Base-by-base conservation (phyloP, 1,140 invertebrate species). In the Tetranychus urticae region DNA sequence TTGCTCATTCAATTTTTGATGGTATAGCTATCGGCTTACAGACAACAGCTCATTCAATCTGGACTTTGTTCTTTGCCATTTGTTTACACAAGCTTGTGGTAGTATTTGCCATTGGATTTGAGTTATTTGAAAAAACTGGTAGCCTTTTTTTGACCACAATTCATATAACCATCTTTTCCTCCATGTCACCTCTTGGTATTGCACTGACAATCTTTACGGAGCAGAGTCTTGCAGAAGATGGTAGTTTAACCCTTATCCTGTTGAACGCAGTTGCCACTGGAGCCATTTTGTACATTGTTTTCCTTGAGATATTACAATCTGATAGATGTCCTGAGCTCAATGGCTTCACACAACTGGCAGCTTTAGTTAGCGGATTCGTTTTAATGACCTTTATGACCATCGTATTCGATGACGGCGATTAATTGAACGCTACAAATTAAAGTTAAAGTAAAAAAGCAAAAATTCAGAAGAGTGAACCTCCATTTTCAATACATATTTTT, bases 1-100 rank as follows among this genome's bases (percentile, higher is more conserved):
- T 87, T 4, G 80, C 92, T 59, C 89, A 94, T 69, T 86, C 89
- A 65, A 74, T 91, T 0, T 89, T 94, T 68, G 89, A 94, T 77
- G 89, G 89, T 1, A 71, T 88, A 57, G 83, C 85, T 0, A 81
- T 88, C 5, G 85, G 85, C 1, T 70, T 88, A 3, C 83, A 86
- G 67, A 73, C 71, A 1, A 77, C 75, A 14, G 68, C 77, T 10
- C 71, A 72, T 2, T 76, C 80, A 48, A 82, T 89, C 8, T 87
- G 84, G 82, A 78, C 73, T 48, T 80, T 88, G 76, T 82, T 89
- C 62, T 80, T 80, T 7, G 88, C 87, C 2, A 81, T 92, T 23
- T 80, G 85, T 0, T 82, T 87, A 3, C 88, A 92, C 70, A 60
- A 60, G 33, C n/a, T 52, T 10, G 47, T 60, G 1, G 37, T 60